Evolutionary conservation across 2,113 vertebrate genomes (phyloP).

Genomic region (Cinclus cinclus): DNA sequence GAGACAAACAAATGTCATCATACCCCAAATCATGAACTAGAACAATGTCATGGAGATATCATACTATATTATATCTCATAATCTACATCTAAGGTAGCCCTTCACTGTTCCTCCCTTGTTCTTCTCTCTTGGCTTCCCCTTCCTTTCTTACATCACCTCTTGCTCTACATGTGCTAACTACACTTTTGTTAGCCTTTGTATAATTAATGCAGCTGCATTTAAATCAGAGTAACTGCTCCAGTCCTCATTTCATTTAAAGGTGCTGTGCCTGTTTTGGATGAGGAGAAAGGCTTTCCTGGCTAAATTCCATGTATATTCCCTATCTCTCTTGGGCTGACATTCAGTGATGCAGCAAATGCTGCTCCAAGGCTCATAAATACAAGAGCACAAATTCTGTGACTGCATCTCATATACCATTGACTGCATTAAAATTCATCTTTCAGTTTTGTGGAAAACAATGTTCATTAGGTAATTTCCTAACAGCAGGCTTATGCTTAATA

Average conservation of each 20-base stretch:
- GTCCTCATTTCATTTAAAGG: not conserved
- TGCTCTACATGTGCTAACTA: not conserved
- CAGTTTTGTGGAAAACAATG: conserved; percentile 19
- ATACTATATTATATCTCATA: not conserved
- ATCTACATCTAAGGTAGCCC: not conserved
- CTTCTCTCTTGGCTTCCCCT: not conserved
- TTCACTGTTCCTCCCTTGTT: not conserved
- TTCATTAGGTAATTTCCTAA: conserved; percentile 20
- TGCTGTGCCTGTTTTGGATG: not conserved
- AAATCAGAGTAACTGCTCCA: not conserved
- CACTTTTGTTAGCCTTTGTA: not conserved
- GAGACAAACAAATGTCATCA: not conserved
- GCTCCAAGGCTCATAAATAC: not conserved
- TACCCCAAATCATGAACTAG: not conserved
- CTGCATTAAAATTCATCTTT: conserved; percentile 11
- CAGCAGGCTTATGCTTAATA: conserved; percentile 41
- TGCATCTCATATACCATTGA: not conserved
- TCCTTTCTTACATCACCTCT: not conserved
- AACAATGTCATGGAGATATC: not conserved
- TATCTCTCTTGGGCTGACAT: not conserved
- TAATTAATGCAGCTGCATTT: not conserved
- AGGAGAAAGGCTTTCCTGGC: not conserved
- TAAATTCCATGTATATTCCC: not conserved
- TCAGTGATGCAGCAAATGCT: conserved; percentile 5
- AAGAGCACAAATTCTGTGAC: not conserved